Percentiles rank a stretch among this genome's conserved stretches.
These are phyloP conservation scores for Nycticebus coucang DNA, from an alignment of 2,113 vertebrate genomes.

Conservation along the genomic window DNA sequence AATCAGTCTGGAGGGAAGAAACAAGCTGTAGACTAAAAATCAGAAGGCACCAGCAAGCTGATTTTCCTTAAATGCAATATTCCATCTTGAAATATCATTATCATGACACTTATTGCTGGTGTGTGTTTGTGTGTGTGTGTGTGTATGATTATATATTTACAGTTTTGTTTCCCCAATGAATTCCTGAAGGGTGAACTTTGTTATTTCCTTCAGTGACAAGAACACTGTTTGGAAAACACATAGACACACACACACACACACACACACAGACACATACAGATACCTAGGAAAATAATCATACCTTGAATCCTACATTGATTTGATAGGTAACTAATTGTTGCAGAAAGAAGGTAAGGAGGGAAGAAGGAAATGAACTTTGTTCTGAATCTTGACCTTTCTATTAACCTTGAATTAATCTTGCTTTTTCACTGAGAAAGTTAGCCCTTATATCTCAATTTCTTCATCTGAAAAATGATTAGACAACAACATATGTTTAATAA, in stretches of 20 bases:
- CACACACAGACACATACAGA: background rate
- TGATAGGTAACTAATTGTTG: slow-evolving; percentile 29
- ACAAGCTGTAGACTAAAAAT: slow-evolving; percentile 21
- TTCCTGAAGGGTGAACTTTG: background rate
- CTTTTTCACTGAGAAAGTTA: background rate
- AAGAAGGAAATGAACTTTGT: background rate
- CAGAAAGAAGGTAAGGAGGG: background rate
- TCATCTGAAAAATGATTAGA: background rate
- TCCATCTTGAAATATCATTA: slow-evolving; percentile 38
- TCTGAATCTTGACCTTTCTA: slow-evolving; percentile 10
- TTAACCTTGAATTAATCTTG: slow-evolving; percentile 14
- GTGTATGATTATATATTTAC: background rate
- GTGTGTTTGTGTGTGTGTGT: background rate
- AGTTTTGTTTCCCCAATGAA: slow-evolving; percentile 4
- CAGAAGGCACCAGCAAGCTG: slow-evolving; percentile 5
- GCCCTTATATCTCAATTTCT: background rate
- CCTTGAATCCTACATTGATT: background rate
- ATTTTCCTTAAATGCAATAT: background rate
- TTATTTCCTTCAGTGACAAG: background rate
- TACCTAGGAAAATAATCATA: background rate
- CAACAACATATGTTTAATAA: background rate
- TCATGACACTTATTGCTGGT: background rate
- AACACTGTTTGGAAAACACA: background rate
- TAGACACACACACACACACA: background rate
- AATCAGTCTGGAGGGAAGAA: slow-evolving; percentile 51